Evolutionary conservation across 2,113 vertebrate species (phyloP).

Genomic region (Pterophyllum scalare): DNA sequence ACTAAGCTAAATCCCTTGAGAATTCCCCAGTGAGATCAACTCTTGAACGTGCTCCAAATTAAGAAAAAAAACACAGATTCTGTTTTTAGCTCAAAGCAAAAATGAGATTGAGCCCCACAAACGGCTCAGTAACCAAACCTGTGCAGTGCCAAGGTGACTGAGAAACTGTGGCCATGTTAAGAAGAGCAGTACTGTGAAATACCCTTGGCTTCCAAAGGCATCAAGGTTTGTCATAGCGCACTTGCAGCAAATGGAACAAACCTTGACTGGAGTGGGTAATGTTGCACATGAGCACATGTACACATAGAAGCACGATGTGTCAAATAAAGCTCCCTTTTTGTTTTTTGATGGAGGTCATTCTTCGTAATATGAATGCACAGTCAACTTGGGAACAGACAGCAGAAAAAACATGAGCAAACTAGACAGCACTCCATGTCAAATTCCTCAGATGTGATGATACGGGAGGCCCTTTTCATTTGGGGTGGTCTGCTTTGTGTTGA

Average conservation of each 20-base stretch:
- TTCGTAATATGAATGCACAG: constrained; percentile 27
- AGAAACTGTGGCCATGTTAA: constrained; percentile 41
- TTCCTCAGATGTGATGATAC: constrained; percentile 70
- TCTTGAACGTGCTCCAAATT: constrained; percentile 9
- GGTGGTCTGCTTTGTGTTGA: constrained; percentile 48
- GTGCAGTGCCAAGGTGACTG: constrained; percentile 52
- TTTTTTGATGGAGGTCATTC: constrained; percentile 56
- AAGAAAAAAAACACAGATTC: constrained; percentile 11
- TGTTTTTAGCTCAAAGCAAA: constrained; percentile 44
- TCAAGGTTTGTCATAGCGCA: constrained; percentile 47
- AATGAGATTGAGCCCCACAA: constrained; percentile 49
- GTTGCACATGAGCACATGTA: constrained; percentile 3
- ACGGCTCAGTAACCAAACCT: constrained; percentile 40
- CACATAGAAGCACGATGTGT: constrained; percentile 22
- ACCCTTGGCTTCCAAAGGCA: constrained; percentile 52
- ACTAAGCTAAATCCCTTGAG: neutral
- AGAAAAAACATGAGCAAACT: constrained; percentile 66
- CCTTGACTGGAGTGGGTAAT: constrained; percentile 47
- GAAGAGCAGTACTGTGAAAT: constrained; percentile 37
- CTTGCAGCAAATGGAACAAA: constrained; percentile 53
- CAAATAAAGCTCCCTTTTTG: constrained; percentile 46
- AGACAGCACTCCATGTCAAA: constrained; percentile 65
- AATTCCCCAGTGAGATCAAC: neutral
- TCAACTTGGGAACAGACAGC: constrained; percentile 38
- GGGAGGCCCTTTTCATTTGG: constrained; percentile 40